phyloP scores from a whole-genome alignment of 2,797 vertebrate genomes.

The Oryzias sinensis region DNA sequence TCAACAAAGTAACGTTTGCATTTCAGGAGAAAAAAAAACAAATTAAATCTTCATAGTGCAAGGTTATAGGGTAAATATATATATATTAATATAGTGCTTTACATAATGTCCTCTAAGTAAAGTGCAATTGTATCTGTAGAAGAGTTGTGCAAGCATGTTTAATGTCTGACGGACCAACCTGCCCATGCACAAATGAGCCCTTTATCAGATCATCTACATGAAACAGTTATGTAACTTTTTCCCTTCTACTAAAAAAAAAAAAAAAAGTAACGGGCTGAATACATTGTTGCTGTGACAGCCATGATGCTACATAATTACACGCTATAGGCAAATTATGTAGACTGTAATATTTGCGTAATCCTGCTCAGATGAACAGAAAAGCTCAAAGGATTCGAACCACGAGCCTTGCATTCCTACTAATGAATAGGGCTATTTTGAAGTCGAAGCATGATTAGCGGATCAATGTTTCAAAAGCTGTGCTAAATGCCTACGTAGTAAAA shows the following conservation, averaged over 20 bases:
- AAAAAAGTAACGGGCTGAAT: slow-evolving; percentile 9
- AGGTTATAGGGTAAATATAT: slow-evolving; percentile 70
- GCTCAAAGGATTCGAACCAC: slow-evolving; percentile 27
- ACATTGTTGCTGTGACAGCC: slow-evolving; percentile 10
- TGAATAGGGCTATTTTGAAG: slow-evolving; percentile 14
- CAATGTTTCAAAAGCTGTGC: slow-evolving; percentile 15
- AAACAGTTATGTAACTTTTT: slow-evolving; percentile 37
- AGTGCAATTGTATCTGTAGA: slow-evolving; percentile 79
- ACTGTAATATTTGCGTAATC: slow-evolving; percentile 24
- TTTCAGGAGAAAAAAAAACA: slow-evolving; percentile 51
- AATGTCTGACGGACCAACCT: slow-evolving; percentile 59
- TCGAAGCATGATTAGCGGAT: slow-evolving; percentile 24
- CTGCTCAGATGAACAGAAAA: slow-evolving; percentile 1
- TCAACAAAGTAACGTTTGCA: slow-evolving; percentile 51
- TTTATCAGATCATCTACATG: slow-evolving; percentile 60
- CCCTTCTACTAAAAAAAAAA: slow-evolving; percentile 23
- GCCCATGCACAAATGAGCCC: slow-evolving; percentile 72
- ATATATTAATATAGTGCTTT: slow-evolving; percentile 78
- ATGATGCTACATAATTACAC: slow-evolving; percentile 16
- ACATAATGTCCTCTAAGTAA: slow-evolving; percentile 76
- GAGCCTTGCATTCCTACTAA: slow-evolving; percentile 16
- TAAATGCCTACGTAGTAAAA: slow-evolving; percentile 22
- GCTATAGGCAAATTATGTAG: slow-evolving; percentile 36
- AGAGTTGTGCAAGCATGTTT: slow-evolving; percentile 74
- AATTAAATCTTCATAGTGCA: slow-evolving; percentile 75